These are phyloP conservation scores for Andrena haemorrhoa DNA, from an alignment of 2,888 invertebrate species.

Conservation along the genomic window DNA sequence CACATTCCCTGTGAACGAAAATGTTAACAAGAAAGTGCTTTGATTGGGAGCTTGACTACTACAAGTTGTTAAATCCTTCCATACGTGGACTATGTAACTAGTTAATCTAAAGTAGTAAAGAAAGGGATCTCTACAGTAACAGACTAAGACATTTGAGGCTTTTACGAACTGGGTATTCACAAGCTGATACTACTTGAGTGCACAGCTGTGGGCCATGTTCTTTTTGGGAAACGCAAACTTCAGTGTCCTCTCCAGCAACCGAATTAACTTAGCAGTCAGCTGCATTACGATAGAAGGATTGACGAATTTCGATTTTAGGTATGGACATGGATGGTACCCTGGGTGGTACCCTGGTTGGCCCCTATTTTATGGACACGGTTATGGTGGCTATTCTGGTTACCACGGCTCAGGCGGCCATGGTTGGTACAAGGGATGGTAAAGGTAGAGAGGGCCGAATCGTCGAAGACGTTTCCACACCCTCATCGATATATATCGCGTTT, in stretches of 20 bases:
- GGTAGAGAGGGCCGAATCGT: slow-evolving; percentile 27
- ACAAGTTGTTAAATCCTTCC: too few species aligned
- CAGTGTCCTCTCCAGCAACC: not conserved
- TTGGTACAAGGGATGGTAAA: slow-evolving; percentile 74
- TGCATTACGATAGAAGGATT: not conserved
- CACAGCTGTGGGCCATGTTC: not conserved
- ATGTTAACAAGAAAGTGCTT: too few species aligned
- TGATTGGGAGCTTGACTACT: too few species aligned
- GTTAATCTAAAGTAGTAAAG: not conserved
- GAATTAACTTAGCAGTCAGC: not conserved
- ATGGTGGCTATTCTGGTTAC: slow-evolving; percentile 68
- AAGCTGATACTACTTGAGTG: not conserved
- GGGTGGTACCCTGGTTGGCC: slow-evolving; percentile 38
- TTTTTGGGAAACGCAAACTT: not conserved
- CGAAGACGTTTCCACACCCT: not conserved
- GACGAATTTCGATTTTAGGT: slow-evolving; percentile 57
- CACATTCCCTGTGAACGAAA: too few species aligned
- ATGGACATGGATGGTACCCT: slow-evolving; percentile 47
- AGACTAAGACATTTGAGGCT: not conserved
- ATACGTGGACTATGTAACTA: too few species aligned
- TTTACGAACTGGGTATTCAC: not conserved
- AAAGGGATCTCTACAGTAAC: slow-evolving; percentile 1
- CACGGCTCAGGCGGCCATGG: slow-evolving; percentile 50
- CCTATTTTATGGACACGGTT: slow-evolving; percentile 49
- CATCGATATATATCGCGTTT: slow-evolving; percentile 33